phyloP scores from a whole-genome alignment of 30 jellyfish, hydroid and myxozoan species.

The Pelagia noctiluca region DNA sequence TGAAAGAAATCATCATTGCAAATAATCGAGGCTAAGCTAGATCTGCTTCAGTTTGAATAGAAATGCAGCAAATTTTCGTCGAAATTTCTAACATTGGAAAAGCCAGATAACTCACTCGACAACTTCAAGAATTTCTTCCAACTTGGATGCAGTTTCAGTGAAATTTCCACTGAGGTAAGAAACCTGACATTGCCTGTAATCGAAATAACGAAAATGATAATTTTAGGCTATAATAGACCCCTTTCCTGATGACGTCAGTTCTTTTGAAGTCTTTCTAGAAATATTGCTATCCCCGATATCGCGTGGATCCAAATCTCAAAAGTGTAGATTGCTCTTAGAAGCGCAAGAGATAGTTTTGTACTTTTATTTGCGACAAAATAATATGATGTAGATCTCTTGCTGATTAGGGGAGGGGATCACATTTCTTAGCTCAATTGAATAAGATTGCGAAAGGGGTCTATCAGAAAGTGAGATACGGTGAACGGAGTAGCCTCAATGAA shows the following conservation, averaged over 20 bases:
- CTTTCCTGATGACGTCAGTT: no score
- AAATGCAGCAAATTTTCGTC: not conserved
- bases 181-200: slow-evolving; percentile 29
- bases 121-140: slow-evolving; percentile 33
- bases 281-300: no score
- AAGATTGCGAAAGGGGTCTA: no score
- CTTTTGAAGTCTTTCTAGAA: no score
- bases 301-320: no score
- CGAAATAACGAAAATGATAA: not conserved
- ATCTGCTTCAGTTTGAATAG: not conserved
- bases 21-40: not conserved
- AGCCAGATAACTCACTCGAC: slow-evolving; percentile 21
- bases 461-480: no score
- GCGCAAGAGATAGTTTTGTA: no score
- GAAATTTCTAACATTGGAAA: not conserved
- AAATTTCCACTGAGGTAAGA: slow-evolving; percentile 30
- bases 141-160: slow-evolving; percentile 11
- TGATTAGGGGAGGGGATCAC: no score
- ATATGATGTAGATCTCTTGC: no score
- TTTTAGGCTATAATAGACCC: not conserved
- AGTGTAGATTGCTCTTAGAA: not conserved
- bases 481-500: no score
- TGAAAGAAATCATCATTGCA: no score
- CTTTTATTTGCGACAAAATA: not conserved
- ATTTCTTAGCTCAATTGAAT: no score